phyloP scores from a whole-genome alignment of 2,888 invertebrate species.

The Rhagium mordax region DNA sequence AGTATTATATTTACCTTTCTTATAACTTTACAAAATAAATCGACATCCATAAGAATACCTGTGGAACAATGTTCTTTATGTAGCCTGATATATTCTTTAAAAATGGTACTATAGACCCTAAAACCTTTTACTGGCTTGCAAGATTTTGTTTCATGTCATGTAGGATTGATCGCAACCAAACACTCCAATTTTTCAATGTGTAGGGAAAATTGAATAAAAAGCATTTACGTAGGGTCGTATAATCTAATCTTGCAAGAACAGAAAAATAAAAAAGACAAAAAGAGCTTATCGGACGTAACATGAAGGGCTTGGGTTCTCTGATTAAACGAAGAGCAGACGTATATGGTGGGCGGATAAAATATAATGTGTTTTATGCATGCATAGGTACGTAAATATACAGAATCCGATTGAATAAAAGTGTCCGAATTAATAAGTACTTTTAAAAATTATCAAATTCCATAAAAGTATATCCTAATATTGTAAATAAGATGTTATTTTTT shows the following conservation, averaged over 20 bases:
- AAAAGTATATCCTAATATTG: too few species aligned
- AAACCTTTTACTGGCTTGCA: constrained; percentile 3
- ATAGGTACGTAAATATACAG: too few species aligned
- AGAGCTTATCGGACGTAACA: constrained; percentile 19
- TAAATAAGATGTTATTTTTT: too few species aligned
- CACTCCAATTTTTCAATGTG: constrained; percentile 10
- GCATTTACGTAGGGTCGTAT: constrained; percentile 21
- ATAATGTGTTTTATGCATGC: too few species aligned
- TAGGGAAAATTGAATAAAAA: constrained; percentile 25
- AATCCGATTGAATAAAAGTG: too few species aligned
- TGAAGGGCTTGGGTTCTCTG: constrained; percentile 5
- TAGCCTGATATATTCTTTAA: neutral
- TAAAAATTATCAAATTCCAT: too few species aligned
- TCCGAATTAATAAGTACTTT: too few species aligned
- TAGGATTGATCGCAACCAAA: constrained; percentile 14
- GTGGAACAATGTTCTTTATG: neutral
- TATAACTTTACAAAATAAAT: neutral
- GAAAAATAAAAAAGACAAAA: constrained; percentile 21
- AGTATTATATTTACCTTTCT: too few species aligned
- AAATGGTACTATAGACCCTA: neutral
- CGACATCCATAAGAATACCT: neutral
- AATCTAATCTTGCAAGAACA: constrained; percentile 20
- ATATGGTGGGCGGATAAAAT: neutral
- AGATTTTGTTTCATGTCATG: constrained; percentile 11
- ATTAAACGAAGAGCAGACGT: constrained; percentile 1